Base-by-base conservation (phyloP, 2,888 invertebrate species). In the Nomada fabriciana region DNA sequence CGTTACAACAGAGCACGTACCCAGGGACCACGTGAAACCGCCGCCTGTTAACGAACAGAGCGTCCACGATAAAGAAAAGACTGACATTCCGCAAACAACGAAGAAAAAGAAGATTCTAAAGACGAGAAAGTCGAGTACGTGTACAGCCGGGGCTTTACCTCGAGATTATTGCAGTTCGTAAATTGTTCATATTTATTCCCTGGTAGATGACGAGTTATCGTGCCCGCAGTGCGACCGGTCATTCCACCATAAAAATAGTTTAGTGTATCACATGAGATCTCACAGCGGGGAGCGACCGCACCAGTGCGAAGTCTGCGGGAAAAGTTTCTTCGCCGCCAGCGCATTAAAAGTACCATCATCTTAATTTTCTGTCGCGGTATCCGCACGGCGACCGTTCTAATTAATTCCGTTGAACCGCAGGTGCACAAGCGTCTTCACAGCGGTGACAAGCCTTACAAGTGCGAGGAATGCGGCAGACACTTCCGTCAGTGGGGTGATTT, bases 401-500 rank as follows among this genome's bases (percentile, higher is more conserved):
- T 36, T 5, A 7, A 36, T 36, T 5, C 36, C 36, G 36, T 36
- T 7, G 7, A 36, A 36, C 7, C 47, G 47, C 47, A 96, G 96
- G 95, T 97, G 1, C 98, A 98, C 93, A 95, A 96, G 89, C 95
- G 97, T 29, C 95, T 97, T 25, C 98, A 98, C 94, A 97, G 97
- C 85, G 97, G 97, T n/a, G 97, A 97, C 89, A 97, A 97, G 85
- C 98, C 98, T 0, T 98, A 97, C 94, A 96, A 96, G 89, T 98
- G 98, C 91, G 96, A 97, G 57, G 95, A 95, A 85, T 98, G 98
- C 92, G 97, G 96, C 1, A 95, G 96, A 2, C 95, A 96, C 89
- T 98, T 98, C 94, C 95, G 98, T 0, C 98, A 98, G 93, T 97
- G 97, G 97, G 97, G 98, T 77, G 98, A 98, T 93, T 95, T 98